Conservation (phyloP, 2,888 invertebrate species). For the Drosophila nr. fundita region DNA sequence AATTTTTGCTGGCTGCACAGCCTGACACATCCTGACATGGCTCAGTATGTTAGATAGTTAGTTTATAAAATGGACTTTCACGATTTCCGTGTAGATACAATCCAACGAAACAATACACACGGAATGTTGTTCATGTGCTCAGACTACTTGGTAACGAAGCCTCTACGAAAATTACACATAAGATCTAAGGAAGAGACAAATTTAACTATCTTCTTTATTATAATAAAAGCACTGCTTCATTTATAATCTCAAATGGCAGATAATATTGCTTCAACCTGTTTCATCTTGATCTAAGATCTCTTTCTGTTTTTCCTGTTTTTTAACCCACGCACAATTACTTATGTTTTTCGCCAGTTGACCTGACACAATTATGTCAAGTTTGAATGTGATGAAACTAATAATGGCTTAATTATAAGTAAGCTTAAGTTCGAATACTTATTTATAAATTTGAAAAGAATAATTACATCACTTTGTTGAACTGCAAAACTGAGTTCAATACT, state of each 20-base stretch:
- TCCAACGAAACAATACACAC: background rate
- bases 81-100: slow-evolving; percentile 46
- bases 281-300: slow-evolving; percentile 27
- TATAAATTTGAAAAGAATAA: background rate
- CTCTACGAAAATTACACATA: background rate
- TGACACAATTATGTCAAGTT: slow-evolving; percentile 36
- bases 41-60: slow-evolving; percentile 32
- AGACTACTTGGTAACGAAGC: background rate
- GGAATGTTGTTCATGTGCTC: background rate
- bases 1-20: slow-evolving; percentile 25
- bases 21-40: slow-evolving; percentile 23
- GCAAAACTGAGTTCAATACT: background rate
- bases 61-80: slow-evolving; percentile 63
- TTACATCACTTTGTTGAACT: background rate
- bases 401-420: background rate
- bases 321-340: slow-evolving; percentile 1
- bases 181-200: background rate
- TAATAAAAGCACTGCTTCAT: background rate
- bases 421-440: background rate
- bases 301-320: background rate
- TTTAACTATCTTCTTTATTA: background rate
- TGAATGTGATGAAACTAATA: background rate
- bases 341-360: slow-evolving; percentile 28
- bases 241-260: slow-evolving; percentile 3
- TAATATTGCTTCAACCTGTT: background rate